Evolutionary conservation across 2,888 invertebrate genomes (phyloP).

Genomic region (Polydrusus pterygomalis): DNA sequence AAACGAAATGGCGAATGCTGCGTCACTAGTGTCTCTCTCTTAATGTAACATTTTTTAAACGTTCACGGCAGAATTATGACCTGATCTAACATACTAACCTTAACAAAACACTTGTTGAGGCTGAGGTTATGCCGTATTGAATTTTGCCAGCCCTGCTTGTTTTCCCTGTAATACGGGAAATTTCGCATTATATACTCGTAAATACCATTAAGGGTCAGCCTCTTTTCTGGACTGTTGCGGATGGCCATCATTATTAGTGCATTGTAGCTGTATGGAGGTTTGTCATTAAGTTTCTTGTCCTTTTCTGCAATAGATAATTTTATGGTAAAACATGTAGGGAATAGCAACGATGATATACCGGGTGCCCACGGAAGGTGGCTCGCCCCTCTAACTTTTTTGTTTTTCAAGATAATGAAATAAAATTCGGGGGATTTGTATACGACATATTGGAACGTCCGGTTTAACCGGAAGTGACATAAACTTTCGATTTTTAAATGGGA

Average conservation of each 20-base stretch:
- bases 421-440: too few relatives aligned
- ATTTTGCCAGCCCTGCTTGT: constrained; percentile 99
- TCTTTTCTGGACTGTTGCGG: constrained; percentile 93
- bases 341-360: too few relatives aligned
- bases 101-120: constrained; percentile 98
- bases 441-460: too few relatives aligned
- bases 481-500: too few relatives aligned
- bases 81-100: constrained; percentile 75
- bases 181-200: constrained; percentile 99
- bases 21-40: too few relatives aligned
- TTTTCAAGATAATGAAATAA: too few relatives aligned
- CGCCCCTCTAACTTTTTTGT: too few relatives aligned
- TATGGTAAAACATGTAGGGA: background rate
- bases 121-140: constrained; percentile 98
- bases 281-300: constrained; percentile 87
- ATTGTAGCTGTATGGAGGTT: constrained; percentile 98
- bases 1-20: too few relatives aligned
- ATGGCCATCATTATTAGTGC: constrained; percentile 99
- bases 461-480: too few relatives aligned
- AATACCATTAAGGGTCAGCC: constrained; percentile 95
- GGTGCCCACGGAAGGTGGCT: too few relatives aligned
- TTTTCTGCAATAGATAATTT: constrained; percentile 65
- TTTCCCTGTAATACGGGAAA: constrained; percentile 98
- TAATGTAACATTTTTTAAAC: too few relatives aligned
- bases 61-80: too few relatives aligned